These are phyloP conservation scores for Hephaestus fuliginosus DNA, from an alignment of 2,797 vertebrate species.

Conservation along the genomic window DNA sequence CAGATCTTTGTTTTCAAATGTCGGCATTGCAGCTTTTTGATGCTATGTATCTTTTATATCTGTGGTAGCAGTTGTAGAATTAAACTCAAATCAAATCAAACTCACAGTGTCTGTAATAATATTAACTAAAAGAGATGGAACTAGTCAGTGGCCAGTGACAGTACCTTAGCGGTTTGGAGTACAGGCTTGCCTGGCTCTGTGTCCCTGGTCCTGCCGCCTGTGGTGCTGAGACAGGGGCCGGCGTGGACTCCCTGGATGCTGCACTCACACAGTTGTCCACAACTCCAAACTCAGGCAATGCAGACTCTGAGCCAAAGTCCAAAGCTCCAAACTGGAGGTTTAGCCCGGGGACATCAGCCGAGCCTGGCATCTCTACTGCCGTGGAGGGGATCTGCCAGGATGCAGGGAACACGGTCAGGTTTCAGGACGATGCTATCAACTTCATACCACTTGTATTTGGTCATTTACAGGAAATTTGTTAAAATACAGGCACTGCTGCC, in stretches of 20 bases:
- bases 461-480: not conserved
- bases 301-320: conserved; percentile 94
- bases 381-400: conserved; percentile 91
- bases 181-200: conserved; percentile 88
- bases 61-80: not conserved
- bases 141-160: not conserved
- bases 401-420: not conserved
- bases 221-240: conserved; percentile 72
- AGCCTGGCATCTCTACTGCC: conserved; percentile 97
- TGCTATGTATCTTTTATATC: not conserved
- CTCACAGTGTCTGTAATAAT: not conserved
- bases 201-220: conserved; percentile 77
- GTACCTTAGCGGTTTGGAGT: conserved; percentile 93
- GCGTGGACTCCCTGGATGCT: conserved; percentile 81
- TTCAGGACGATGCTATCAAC: not conserved
- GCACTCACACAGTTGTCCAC: conserved; percentile 85
- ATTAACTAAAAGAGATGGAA: not conserved
- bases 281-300: conserved; percentile 90
- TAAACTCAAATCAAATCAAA: not conserved
- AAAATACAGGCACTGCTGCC: not conserved
- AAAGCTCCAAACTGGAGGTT: conserved; percentile 97
- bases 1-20: too few species aligned
- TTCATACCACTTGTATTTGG: not conserved
- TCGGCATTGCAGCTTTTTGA: too few species aligned
- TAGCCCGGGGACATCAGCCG: conserved; percentile 91